phyloP scores from a whole-genome alignment of 2,113 vertebrate species.

The Felis chaus region DNA sequence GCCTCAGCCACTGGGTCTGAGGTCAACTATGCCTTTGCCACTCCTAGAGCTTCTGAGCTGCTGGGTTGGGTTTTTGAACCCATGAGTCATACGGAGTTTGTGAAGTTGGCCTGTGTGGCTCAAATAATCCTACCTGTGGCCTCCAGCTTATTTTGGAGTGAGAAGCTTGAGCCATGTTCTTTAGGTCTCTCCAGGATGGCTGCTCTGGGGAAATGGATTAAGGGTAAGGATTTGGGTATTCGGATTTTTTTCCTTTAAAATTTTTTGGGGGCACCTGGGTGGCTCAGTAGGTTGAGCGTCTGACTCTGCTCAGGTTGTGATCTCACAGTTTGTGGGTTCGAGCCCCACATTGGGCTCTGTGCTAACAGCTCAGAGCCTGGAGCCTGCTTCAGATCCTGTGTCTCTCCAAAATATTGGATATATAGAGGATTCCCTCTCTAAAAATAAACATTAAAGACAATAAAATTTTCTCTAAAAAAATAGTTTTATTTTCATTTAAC shows the following conservation, averaged over 20 bases:
- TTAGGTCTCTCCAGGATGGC: not conserved
- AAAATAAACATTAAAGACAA: too few species aligned
- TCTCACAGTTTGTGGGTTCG: too few species aligned
- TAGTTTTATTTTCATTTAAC: not conserved
- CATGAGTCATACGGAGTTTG: not conserved
- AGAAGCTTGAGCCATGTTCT: not conserved
- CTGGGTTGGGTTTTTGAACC: not conserved
- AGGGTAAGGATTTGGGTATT: not conserved
- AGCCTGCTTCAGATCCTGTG: too few species aligned
- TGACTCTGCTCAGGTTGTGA: too few species aligned
- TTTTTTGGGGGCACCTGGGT: not conserved
- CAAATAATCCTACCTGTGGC: not conserved
- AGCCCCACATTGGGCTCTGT: too few species aligned
- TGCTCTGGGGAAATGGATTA: too few species aligned
- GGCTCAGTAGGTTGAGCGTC: too few species aligned
- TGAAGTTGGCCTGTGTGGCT: not conserved
- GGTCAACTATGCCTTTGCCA: not conserved
- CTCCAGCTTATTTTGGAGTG: not conserved
- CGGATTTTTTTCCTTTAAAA: not conserved
- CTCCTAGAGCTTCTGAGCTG: not conserved
- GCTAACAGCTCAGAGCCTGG: too few species aligned
- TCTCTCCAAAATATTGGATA: too few species aligned
- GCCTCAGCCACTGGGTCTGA: not conserved
- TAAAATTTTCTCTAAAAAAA: too few species aligned
- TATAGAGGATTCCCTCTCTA: too few species aligned